A percentile compares a stretch with the other conserved stretches of the same genome.
These are phyloP conservation scores for Sus cebifrons DNA, from an alignment of 2,797 vertebrate species.

Conservation along the genomic window DNA sequence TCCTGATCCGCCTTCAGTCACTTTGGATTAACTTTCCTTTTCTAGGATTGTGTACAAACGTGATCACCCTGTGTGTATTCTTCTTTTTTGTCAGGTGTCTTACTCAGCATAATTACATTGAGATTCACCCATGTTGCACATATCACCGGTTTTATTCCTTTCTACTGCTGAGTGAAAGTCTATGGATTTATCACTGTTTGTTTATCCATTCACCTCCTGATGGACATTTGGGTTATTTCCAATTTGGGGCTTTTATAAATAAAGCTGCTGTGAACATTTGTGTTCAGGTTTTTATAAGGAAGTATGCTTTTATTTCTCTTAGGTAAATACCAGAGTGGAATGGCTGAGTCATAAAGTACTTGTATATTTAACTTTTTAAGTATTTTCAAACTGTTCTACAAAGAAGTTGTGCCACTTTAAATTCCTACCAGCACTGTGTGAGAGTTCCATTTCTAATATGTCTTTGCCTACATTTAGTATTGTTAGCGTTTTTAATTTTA, in stretches of 20 bases:
- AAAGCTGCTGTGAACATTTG: neutral
- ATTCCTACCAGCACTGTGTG: neutral
- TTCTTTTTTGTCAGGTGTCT: neutral
- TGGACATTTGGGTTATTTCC: neutral
- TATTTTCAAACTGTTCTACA: neutral
- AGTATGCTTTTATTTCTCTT: neutral
- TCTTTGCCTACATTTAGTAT: neutral
- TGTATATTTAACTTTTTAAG: neutral
- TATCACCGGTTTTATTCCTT: neutral
- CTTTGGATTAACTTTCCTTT: neutral
- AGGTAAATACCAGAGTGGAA: neutral
- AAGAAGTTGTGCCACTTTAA: neutral
- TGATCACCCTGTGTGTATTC: neutral
- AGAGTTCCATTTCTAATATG: neutral
- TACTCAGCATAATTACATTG: slow-evolving; percentile 35
- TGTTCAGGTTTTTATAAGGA: neutral
- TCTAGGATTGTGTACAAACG: neutral
- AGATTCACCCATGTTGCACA: neutral
- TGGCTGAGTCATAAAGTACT: neutral
- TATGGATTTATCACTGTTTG: neutral
- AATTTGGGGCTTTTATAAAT: neutral
- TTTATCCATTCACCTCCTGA: neutral
- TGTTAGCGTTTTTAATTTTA: neutral
- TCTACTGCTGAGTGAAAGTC: neutral
- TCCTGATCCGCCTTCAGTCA: neutral